Conservation (phyloP, 2,888 invertebrate genomes). For the Sussaba pulchella region DNA sequence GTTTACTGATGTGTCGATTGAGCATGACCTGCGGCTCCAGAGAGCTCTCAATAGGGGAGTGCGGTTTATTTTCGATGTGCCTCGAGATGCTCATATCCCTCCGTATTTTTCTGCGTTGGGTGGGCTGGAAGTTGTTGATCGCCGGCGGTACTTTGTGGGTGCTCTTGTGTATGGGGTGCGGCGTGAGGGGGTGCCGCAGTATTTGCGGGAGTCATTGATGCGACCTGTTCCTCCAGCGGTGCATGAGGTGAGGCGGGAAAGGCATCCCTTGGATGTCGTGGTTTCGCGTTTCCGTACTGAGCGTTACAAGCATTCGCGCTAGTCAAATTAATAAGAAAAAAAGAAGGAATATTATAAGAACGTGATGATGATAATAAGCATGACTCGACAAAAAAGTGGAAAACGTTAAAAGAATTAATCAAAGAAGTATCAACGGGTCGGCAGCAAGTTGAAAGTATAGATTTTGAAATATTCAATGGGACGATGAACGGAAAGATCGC, state of each 20-base stretch:
- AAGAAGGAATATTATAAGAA: slow-evolving; percentile 24
- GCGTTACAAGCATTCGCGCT: too few species aligned
- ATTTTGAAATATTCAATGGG: slow-evolving; percentile 36
- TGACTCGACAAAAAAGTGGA: slow-evolving; percentile 48
- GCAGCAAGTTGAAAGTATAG: background rate
- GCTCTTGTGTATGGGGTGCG: too few species aligned
- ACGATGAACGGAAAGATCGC: background rate
- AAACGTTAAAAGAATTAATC: slow-evolving; percentile 46
- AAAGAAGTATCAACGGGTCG: background rate
- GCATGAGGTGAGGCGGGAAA: too few species aligned
- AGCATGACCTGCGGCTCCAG: too few species aligned
- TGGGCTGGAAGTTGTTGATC: background rate
- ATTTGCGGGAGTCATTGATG: too few species aligned
- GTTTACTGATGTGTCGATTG: background rate
- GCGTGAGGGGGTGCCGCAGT: too few species aligned
- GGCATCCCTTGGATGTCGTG: too few species aligned
- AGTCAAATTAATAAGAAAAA: slow-evolving; percentile 31
- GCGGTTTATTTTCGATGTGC: too few species aligned
- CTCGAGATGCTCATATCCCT: background rate
- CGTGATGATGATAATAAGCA: slow-evolving; percentile 46
- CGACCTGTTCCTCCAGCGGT: too few species aligned
- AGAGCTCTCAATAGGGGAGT: too few species aligned
- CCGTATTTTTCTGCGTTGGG: background rate
- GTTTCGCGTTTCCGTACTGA: too few species aligned
- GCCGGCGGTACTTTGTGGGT: too few species aligned